phyloP scores from a whole-genome alignment of 2,888 invertebrate species.

The Leptarthrus brevirostris region DNA sequence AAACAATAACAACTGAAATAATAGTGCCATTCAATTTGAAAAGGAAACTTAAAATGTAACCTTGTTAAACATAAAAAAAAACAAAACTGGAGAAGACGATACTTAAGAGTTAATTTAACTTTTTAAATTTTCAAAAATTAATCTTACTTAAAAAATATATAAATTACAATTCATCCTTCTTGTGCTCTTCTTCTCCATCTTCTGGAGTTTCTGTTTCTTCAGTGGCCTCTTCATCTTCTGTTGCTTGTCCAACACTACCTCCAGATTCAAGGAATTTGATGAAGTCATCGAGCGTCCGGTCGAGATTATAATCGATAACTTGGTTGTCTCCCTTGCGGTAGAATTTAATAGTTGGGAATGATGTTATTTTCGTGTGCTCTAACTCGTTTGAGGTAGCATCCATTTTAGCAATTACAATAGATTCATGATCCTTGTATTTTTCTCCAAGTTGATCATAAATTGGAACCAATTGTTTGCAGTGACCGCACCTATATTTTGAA shows the following conservation, averaged over 20 bases:
- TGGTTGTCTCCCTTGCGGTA: slow-evolving; percentile 94
- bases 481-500: slow-evolving; percentile 88
- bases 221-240: slow-evolving; percentile 58
- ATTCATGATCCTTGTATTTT: slow-evolving; percentile 85
- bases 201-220: slow-evolving; percentile 59
- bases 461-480: slow-evolving; percentile 97
- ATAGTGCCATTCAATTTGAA: background rate
- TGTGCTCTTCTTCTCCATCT: slow-evolving; percentile 61
- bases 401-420: slow-evolving; percentile 96
- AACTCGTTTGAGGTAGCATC: slow-evolving; percentile 98
- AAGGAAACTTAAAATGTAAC: background rate
- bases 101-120: slow-evolving; percentile 32
- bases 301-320: slow-evolving; percentile 92
- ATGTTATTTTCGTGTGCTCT: slow-evolving; percentile 93
- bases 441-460: slow-evolving; percentile 97
- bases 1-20: slow-evolving; percentile 19
- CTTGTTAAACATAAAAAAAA: too few species aligned
- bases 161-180: slow-evolving; percentile 68
- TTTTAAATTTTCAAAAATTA: slow-evolving; percentile 21
- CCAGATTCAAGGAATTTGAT: slow-evolving; percentile 93
- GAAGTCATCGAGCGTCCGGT: slow-evolving; percentile 92
- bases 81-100: too few species aligned
- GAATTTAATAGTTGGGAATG: slow-evolving; percentile 94
- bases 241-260: slow-evolving; percentile 80
- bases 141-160: slow-evolving; percentile 35